Base-by-base conservation (phyloP, 2,888 invertebrate genomes). In the Dorcus parallelipipedus region DNA sequence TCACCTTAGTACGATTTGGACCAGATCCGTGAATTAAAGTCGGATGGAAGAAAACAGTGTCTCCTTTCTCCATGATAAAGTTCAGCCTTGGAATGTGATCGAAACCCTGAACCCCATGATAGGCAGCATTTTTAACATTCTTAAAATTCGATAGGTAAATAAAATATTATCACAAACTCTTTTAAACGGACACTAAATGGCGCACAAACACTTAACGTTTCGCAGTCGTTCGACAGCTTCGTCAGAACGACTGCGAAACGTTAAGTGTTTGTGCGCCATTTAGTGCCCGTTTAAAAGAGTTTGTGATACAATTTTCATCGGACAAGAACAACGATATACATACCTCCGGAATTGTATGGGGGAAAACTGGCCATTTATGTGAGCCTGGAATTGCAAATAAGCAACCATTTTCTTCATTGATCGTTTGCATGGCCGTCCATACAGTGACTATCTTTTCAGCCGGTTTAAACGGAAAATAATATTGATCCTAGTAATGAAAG, bases 1-100 rank as follows among this genome's bases (percentile, higher is more conserved):
- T 26, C 39, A 86, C 88, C 70, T 84, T 80, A 0, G 91, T 87
- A 38, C 77, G 77, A 74, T 94, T 94, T 33, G 87, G 83, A 8
- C 93, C 91, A 0, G 93, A 93, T 3, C 93, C 94, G 72, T 95
- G 94, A 39, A 94, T 82, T 8, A 95, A 76, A 9, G 90, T 73
- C 0, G 93, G 93, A 78, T 93, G 92, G 75, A 95, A 91, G 79
- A 95, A 89, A 9, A 92, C 88, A 0, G 93, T 93, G 74, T 94
- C 94, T 0, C 93, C 94, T 5, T 89, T 87, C 52, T 87, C 83
- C 92, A 94, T 93, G 65, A 85, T 83, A 6, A 93, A 79, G 66
- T 88, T 78, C 0, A 86, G 75, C 62, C 83, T 80, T 0, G 85
- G 82, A 9, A 78, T 58, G 0, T 70, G 55, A 2, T 76, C 76